These are phyloP conservation scores for Coccyzus lansbergi DNA, from an alignment of 2,797 vertebrate genomes.

Conservation along the genomic window DNA sequence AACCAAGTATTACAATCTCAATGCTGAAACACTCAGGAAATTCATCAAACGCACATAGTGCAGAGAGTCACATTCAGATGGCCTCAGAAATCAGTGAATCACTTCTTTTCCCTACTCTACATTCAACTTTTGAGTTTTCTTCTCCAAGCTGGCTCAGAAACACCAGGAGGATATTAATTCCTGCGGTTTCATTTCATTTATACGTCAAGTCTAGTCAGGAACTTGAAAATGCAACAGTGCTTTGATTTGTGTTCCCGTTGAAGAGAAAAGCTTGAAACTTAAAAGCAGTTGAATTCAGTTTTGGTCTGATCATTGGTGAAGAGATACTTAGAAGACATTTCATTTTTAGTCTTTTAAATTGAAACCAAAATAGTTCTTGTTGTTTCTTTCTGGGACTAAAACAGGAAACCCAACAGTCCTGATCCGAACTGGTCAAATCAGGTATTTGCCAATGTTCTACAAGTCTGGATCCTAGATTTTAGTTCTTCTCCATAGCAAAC, in stretches of 20 bases:
- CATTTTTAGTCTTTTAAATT: neutral
- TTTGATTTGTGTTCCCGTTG: neutral
- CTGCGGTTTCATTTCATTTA: constrained; percentile 41
- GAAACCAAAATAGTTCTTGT: neutral
- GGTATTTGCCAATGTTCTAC: neutral
- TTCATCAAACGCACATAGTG: neutral
- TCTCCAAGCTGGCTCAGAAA: neutral
- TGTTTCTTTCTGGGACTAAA: neutral
- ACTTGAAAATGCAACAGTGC: constrained; percentile 1
- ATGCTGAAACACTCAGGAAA: neutral
- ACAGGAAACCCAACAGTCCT: neutral
- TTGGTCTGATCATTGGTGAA: neutral
- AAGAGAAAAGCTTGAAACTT: neutral
- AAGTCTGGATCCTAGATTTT: neutral
- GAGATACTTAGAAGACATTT: neutral
- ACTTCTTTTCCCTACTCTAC: neutral
- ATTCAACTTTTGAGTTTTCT: neutral
- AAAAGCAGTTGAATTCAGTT: neutral
- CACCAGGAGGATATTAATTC: constrained; percentile 38
- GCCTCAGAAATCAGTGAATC: neutral
- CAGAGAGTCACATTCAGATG: neutral
- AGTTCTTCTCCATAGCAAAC: neutral
- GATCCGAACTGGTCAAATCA: neutral
- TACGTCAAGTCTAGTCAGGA: constrained; percentile 23
- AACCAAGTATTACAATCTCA: neutral